Percentiles rank a stretch among this genome's conserved stretches.
Conservation (phyloP, 2,888 invertebrate species). For the Protophormia terraenovae region DNA sequence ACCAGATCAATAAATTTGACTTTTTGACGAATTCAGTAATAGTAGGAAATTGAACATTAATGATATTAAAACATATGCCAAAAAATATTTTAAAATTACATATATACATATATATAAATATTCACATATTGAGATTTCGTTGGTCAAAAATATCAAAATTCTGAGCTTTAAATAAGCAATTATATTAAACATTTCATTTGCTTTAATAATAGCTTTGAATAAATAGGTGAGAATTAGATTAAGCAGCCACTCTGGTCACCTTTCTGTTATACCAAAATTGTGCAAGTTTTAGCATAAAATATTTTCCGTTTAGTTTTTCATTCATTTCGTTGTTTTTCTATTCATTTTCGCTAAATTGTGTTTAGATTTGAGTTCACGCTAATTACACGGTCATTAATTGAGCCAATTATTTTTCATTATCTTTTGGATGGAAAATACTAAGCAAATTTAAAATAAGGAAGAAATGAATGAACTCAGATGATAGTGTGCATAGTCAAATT, state of each 20-base stretch:
- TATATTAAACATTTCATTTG: too few species aligned
- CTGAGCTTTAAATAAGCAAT: too few species aligned
- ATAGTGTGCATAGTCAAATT: conserved; percentile 6
- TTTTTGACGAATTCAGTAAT: too few species aligned
- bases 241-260: neutral
- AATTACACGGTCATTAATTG: conserved; percentile 73
- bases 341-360: conserved; percentile 55
- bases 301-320: neutral
- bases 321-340: conserved; percentile 10
- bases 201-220: too few species aligned
- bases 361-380: conserved; percentile 71
- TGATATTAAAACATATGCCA: too few species aligned
- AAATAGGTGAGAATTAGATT: too few species aligned
- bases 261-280: neutral
- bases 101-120: too few species aligned
- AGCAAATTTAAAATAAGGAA: neutral
- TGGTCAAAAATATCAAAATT: too few species aligned
- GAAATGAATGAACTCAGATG: too few species aligned
- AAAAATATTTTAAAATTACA: too few species aligned
- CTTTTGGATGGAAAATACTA: neutral
- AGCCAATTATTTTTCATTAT: conserved; percentile 72
- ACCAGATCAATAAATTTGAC: neutral
- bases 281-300: neutral
- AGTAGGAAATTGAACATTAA: too few species aligned
- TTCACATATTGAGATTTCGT: too few species aligned